Evolutionary conservation across 2,888 invertebrate species (phyloP).

Genomic region (Hirudinaria manillensis): DNA sequence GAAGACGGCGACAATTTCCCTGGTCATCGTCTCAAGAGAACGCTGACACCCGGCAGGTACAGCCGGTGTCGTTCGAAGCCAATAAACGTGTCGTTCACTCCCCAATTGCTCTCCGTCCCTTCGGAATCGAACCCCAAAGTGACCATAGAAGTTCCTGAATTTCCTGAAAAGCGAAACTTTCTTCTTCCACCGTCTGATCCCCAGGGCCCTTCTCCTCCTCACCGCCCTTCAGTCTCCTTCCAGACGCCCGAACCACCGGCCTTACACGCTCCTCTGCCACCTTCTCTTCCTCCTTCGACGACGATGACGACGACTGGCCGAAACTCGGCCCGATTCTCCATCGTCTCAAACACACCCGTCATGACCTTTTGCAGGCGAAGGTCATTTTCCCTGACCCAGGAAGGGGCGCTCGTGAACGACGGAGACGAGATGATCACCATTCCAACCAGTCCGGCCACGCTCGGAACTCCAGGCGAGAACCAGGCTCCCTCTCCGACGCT

Average conservation of each 20-base stretch:
- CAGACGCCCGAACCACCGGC: neutral
- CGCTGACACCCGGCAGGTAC: slow-evolving; percentile 25
- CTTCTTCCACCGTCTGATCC: neutral
- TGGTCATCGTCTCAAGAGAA: slow-evolving; percentile 4
- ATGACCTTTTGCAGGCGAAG: slow-evolving; percentile 34
- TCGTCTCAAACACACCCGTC: slow-evolving; percentile 13
- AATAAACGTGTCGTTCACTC: neutral
- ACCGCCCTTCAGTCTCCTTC: slow-evolving; percentile 21
- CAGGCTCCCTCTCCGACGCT: neutral
- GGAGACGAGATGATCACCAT: slow-evolving; percentile 36
- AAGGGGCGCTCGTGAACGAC: slow-evolving; percentile 36
- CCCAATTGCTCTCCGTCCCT: neutral
- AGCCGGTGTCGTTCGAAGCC: slow-evolving; percentile 1
- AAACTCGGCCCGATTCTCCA: slow-evolving; percentile 16
- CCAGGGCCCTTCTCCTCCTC: neutral
- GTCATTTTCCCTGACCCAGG: slow-evolving; percentile 37
- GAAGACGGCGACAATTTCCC: neutral
- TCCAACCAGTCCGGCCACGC: slow-evolving; percentile 24
- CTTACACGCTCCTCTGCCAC: neutral
- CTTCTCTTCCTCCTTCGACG: neutral
- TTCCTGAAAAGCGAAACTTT: slow-evolving; percentile 8
- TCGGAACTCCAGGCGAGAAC: neutral
- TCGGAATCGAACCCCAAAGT: neutral
- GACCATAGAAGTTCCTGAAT: slow-evolving; percentile 10
- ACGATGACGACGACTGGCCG: neutral